Base-by-base conservation (phyloP, 2,888 invertebrate species). In the Pterobdella sp. region DNA sequence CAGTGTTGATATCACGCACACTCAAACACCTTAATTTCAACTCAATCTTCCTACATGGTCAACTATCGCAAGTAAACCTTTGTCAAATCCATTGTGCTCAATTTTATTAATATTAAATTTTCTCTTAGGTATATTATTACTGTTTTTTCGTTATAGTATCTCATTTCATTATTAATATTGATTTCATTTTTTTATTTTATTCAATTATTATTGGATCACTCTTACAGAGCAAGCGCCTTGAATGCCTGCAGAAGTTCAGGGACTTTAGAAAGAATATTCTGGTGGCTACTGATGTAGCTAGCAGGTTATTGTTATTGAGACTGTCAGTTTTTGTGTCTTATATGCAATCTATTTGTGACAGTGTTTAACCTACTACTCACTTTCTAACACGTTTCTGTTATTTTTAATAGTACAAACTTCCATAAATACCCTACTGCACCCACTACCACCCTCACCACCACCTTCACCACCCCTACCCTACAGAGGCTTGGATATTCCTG, bases 11-110 rank as follows among this genome's bases (percentile, higher is more conserved):
- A 0, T 94, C 96, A 0, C 85, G 96, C 52, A 87, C 97, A 84
- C 85, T 98, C 75, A 87, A 96, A 68, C 91, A 91, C 81, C 87
- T 98, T 18, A 96, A 97, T 7, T 87, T 97, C 75, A 89, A 91
- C 0, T 97, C 96, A 0, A 92, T 98, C 68, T 96, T 98, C 0
- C 86, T 98, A n/a, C 94, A 99, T 84, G 98, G 98, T 0, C 95
- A 98, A 86, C 95, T 99, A 94, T 90, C 92, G 22, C 98, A 98
- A 85, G 85, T 86, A n/a, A n/a, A n/a, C n/a, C n/a, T n/a, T n/a
- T n/a, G n/a, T n/a, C n/a, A n/a, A n/a, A n/a, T n/a, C n/a, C n/a
- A n/a, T n/a, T n/a, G n/a, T n/a, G n/a, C n/a, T 76, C 1, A 26
- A 26, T 26, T 7, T 7, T 14, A 64, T 14, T 26, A 10, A 10